Conservation (phyloP, 2,797 vertebrate species). For the Sphaeramia orbicularis region DNA sequence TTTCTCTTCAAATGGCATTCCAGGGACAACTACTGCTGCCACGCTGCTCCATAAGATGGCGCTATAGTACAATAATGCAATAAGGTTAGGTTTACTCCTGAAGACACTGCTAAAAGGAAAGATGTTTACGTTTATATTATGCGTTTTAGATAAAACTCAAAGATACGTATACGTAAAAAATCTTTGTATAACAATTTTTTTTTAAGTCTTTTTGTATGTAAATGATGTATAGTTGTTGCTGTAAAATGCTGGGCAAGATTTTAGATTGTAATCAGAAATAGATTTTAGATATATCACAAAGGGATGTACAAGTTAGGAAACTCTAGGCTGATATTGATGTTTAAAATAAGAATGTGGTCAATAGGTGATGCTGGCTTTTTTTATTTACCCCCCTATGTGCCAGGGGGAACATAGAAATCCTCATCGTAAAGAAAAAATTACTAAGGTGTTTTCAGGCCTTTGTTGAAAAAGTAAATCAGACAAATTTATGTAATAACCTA, state of each 20-base stretch:
- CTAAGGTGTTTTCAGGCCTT: too few species aligned
- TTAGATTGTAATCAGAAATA: background rate
- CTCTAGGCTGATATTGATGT: too few species aligned
- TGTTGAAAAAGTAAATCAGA: too few species aligned
- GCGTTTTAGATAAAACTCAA: background rate
- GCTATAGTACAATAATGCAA: constrained; percentile 46
- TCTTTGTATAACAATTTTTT: constrained; percentile 1
- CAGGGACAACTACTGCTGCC: constrained; percentile 14
- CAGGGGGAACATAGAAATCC: too few species aligned
- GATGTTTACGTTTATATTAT: background rate
- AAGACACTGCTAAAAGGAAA: background rate
- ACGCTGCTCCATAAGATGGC: constrained; percentile 69
- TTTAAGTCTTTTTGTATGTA: constrained; percentile 41
- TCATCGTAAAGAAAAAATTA: too few species aligned
- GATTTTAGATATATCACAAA: too few species aligned
- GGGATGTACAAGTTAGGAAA: too few species aligned
- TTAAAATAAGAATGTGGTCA: too few species aligned
- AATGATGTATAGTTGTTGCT: constrained; percentile 62
- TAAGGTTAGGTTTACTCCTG: background rate
- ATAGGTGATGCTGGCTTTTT: too few species aligned
- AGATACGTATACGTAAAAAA: background rate
- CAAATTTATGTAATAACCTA: too few species aligned
- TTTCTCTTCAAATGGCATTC: background rate
- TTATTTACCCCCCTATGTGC: too few species aligned
- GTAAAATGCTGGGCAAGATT: constrained; percentile 22